Percentiles rank a stretch among this genome's conserved stretches.
Conservation (phyloP, 92 coral and sea anemone species). For the Zoanthus sansibaricus region DNA sequence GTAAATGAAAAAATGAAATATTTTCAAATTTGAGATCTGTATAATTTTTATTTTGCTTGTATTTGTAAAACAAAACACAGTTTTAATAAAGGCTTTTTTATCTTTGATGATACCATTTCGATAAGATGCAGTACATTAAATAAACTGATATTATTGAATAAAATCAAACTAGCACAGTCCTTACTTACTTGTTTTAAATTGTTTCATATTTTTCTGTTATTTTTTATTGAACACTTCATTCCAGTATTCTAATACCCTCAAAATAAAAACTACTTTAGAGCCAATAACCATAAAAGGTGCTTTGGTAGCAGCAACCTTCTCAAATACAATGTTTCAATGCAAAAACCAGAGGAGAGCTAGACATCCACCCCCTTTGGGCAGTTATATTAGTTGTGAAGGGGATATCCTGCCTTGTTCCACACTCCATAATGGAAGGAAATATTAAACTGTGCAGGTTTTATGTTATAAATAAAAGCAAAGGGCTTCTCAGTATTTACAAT, state of each 20-base stretch:
- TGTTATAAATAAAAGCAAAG: constrained; percentile 33
- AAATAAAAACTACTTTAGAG: constrained; percentile 20
- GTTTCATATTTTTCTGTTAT: constrained; percentile 16
- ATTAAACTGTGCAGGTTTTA: constrained; percentile 22
- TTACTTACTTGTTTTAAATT: constrained; percentile 27
- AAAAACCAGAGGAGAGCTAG: constrained; percentile 31
- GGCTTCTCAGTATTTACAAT: constrained; percentile 48
- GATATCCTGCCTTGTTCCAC: constrained; percentile 61
- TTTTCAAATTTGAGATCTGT: background rate
- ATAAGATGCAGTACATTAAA: constrained; percentile 18
- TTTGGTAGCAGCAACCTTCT: constrained; percentile 33
- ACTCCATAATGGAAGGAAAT: constrained; percentile 58
- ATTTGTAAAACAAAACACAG: background rate
- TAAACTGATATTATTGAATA: constrained; percentile 11
- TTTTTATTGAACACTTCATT: constrained; percentile 1
- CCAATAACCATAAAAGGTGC: constrained; percentile 16
- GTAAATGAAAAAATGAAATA: background rate
- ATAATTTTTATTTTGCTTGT: background rate
- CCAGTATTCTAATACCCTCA: constrained; percentile 2
- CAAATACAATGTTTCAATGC: constrained; percentile 23
- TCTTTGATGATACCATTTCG: constrained; percentile 20
- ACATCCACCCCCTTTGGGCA: constrained; percentile 20
- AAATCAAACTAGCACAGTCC: constrained; percentile 26
- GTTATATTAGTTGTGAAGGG: constrained; percentile 43
- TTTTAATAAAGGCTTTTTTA: constrained; percentile 14